Conservation (phyloP, 2,113 vertebrate genomes). For the Meriones unguiculatus region DNA sequence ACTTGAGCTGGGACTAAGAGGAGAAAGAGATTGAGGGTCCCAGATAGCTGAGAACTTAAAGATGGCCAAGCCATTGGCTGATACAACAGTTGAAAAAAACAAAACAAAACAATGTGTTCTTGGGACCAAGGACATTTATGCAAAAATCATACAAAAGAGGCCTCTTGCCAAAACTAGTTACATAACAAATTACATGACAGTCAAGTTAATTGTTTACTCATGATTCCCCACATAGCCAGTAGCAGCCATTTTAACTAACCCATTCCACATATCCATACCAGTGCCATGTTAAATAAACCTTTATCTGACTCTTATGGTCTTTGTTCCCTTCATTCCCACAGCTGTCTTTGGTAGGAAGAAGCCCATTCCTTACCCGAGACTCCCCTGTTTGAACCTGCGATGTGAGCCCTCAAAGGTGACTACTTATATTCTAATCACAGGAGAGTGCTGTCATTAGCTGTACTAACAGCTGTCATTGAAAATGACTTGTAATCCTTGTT, state of each 20-base stretch:
- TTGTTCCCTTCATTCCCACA: not conserved
- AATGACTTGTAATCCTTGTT: conserved; percentile 56
- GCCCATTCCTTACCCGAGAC: conserved; percentile 45
- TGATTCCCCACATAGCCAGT: not conserved
- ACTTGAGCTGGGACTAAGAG: not conserved
- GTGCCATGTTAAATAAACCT: not conserved
- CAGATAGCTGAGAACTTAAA: not conserved
- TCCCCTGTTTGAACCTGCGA: conserved; percentile 36
- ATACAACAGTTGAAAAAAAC: not conserved
- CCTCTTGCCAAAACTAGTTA: not conserved
- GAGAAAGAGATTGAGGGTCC: no score
- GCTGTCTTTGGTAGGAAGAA: not conserved
- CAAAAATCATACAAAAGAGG: not conserved
- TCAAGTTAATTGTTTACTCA: not conserved
- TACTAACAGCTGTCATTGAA: conserved; percentile 57
- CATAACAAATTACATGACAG: not conserved
- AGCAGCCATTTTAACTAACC: not conserved
- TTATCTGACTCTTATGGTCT: not conserved
- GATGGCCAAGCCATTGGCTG: no score
- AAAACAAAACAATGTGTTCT: not conserved
- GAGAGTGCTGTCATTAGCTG: conserved; percentile 62
- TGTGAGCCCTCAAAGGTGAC: not conserved
- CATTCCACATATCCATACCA: not conserved
- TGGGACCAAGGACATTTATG: not conserved
- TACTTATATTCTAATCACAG: not conserved